Conservation (phyloP, 2,888 invertebrate species). For the Plutella xylostella region DNA sequence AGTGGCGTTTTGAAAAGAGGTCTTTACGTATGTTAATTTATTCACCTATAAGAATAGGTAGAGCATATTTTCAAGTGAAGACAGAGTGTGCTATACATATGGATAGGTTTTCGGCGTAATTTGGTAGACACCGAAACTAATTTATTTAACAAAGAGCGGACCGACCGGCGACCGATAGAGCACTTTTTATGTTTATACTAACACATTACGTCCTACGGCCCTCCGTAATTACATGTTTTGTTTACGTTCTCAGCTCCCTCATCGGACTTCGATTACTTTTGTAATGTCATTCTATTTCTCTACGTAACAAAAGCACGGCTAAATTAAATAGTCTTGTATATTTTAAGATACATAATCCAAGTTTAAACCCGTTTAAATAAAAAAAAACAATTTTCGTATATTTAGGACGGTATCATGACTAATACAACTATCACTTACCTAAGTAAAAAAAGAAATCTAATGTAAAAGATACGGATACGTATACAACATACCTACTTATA, state of each 20-base stretch:
- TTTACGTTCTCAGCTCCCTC: conserved; percentile 30
- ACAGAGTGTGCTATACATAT: conserved; percentile 54
- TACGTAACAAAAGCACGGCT: background rate
- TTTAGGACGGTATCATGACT: too few relatives aligned
- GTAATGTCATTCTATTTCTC: background rate
- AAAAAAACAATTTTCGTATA: too few relatives aligned
- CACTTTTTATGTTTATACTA: conserved; percentile 63
- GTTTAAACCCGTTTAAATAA: too few relatives aligned
- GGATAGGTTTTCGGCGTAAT: conserved; percentile 67
- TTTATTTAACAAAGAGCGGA: conserved; percentile 69
- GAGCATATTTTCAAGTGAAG: conserved; percentile 62
- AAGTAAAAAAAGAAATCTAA: too few relatives aligned
- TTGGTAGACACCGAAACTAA: conserved; percentile 72
- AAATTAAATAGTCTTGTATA: background rate
- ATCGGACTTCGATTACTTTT: background rate
- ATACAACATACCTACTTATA: too few relatives aligned
- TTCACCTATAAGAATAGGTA: conserved; percentile 55
- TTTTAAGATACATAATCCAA: background rate
- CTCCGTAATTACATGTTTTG: conserved; percentile 37
- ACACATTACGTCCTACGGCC: conserved; percentile 41
- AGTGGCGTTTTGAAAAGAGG: conserved; percentile 46
- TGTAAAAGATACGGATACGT: too few relatives aligned
- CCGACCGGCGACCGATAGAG: conserved; percentile 64
- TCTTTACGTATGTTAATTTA: conserved; percentile 59
- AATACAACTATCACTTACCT: too few relatives aligned